These are phyloP conservation scores for Cylloceria caligata DNA, from an alignment of 2,888 invertebrate genomes.

Conservation along the genomic window DNA sequence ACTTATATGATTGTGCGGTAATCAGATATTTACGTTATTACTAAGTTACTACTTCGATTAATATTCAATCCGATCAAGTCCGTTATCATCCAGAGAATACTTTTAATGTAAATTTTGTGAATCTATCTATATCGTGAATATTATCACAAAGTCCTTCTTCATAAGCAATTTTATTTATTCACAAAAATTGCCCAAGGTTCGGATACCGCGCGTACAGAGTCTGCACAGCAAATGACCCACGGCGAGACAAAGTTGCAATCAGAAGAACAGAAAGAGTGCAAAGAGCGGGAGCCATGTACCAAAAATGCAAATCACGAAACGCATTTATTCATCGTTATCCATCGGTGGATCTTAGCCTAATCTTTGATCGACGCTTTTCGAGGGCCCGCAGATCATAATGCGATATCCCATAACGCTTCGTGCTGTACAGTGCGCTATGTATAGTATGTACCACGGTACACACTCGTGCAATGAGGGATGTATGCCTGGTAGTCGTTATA, in stretches of 20 bases:
- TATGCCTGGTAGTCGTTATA: slow-evolving; percentile 15
- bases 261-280: slow-evolving; percentile 34
- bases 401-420: slow-evolving; percentile 56
- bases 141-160: neutral
- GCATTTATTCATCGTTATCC: slow-evolving; percentile 71
- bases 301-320: slow-evolving; percentile 73
- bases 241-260: slow-evolving; percentile 26
- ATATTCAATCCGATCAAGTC: neutral
- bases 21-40: too few species aligned
- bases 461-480: slow-evolving; percentile 33
- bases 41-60: neutral
- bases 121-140: neutral
- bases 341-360: slow-evolving; percentile 65
- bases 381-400: slow-evolving; percentile 58
- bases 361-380: slow-evolving; percentile 69
- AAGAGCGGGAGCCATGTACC: slow-evolving; percentile 54
- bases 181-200: slow-evolving; percentile 20
- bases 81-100: neutral
- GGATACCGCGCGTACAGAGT: slow-evolving; percentile 31
- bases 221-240: slow-evolving; percentile 48
- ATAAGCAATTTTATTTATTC: slow-evolving; percentile 31
- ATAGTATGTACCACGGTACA: slow-evolving; percentile 15
- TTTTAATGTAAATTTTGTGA: neutral
- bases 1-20: too few species aligned
- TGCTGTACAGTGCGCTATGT: slow-evolving; percentile 18